Evolutionary conservation across 2,888 invertebrate species (phyloP), one percentile per base, ranked within the genome.

Genomic region (Geophilus truncorum): DNA sequence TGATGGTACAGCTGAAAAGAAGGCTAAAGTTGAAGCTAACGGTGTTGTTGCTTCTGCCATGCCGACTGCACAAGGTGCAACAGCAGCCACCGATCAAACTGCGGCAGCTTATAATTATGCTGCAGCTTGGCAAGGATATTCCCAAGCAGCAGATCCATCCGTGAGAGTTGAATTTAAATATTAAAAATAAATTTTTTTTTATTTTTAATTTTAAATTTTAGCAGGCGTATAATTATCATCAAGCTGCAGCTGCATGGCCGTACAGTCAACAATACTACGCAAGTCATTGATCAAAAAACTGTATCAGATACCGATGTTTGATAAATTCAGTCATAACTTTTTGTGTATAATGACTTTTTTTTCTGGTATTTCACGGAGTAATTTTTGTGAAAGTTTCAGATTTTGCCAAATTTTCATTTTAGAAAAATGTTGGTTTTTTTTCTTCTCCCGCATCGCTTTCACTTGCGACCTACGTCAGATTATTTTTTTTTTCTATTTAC

Each of bases 241-340:
- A 77, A 32, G 34, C 80, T 10, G 28, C 70, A 70, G 70, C 70
- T 6, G 51, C 80, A 2, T 81, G 81, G 81, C 75, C 79, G 40
- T 81, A 81, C 77, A 75, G 76, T 30, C 81, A 81, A 32, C 81
- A 81, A 23, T 81, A 81, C 62, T 81, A 81, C 51, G 76, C 57
- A 77, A 36, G 77, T 77, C 70, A 70, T 70, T 70, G 70, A 70
- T 23, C 25, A 23, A n/a, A 15, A 15, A 28, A 28, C 28, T 28
- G 23, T n/a, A 23, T 25, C 4, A 32, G 32, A 4, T n/a, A 45
- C 45, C 15, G 45, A 4, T 45, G 12, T 4, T 45, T 45, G n/a
- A n/a, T 45, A n/a, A 45, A 3, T 45, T 45, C 3, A 15, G 23
- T 23, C 28, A 70, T 70, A n/a, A 28, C n/a, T 70, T 70, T 2